Evolutionary conservation across 2,797 vertebrate genomes (phyloP), one percentile per base, ranked within the genome.

Genomic region (Ispidina lecontei): DNA sequence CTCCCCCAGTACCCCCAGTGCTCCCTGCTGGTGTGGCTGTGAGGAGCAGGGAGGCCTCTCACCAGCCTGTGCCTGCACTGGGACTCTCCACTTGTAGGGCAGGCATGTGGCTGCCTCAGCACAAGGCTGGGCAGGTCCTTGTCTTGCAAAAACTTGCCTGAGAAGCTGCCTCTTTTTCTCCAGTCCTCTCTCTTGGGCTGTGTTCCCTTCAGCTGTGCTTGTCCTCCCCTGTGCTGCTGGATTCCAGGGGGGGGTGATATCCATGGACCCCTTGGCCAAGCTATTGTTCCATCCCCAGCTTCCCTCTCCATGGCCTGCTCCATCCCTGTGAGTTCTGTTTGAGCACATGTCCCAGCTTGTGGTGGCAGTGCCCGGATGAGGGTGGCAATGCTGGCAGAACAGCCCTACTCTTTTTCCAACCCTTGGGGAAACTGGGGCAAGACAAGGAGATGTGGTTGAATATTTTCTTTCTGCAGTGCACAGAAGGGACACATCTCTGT

Each of bases 281-380:
- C 25, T 51, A 10, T 12, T 0, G 25, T 12, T 70, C 49, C 13
- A 3, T n/a, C 29, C 14, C 9, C 21, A 1, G 22, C 0, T 1
- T 37, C 0, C 8, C 7, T 72, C 14, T 19, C 43, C 43, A 18
- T 19, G 46, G 20, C 9, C 47, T 14, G 76, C 55, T 54, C 39
- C 12, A 74, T 65, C 81, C 63, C 47, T 7, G 31, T 4, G 58
- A 29, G n/a, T 37, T 58, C 59, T 3, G 0, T 20, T 17, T 7
- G 64, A 51, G 13, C 21, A 0, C 4, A 10, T 5, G 17, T 22
- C 75, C 39, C 7, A 1, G 19, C 18, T 43, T 20, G 37, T 5
- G 55, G 31, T 12, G 8, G 2, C 25, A 17, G 29, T 22, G 56
- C 65, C 44, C 56, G 6, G 62, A 8, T 1, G 4, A 67, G 39